Evolutionary conservation across 2,888 invertebrate species (phyloP), one percentile per base, ranked within the genome.

Genomic region (Drosophila demipolita): DNA sequence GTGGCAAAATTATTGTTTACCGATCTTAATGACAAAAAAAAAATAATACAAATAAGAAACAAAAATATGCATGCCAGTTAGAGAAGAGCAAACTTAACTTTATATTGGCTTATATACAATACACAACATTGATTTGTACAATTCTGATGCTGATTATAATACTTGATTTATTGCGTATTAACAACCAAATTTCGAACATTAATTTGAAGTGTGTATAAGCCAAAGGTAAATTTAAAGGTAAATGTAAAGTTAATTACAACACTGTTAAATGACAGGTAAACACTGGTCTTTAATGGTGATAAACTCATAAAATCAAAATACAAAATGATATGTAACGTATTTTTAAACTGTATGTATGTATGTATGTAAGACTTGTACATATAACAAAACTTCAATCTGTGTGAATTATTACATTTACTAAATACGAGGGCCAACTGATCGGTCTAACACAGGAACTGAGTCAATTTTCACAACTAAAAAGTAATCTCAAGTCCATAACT

Each of bases 111-210:
- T 54, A 66, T 64, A 57, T 53, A 65, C 33, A 53, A 36, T 58
- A 65, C 33, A 68, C 65, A 68, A 68, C 67, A 68, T 64, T 52
- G 55, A 64, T 65, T 54, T 42, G 32, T 61, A 61, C 54, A 61
- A 53, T 54, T 61, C 20, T 53, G 38, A 52, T 36, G 36, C 26
- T 52, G 36, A 60, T 57, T 45, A 69, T 23, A 49, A 48, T 59
- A 52, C 9, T 33, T 38, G 32, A 49, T 33, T 36, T 36, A 36
- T 54, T 38, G 35, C 35, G 12, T 29, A 42, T 63, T 11, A 29
- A 36, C 29, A 36, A 26, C 15, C 42, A 53, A 53, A 40, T 40
- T 53, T 61, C 20, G 38, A 32, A 61, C 53, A 40, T 53, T 53
- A 36, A 36, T 50, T 52, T 60, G 35, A 58, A 54, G 53, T 54